Evolutionary conservation across 2,888 invertebrate genomes (phyloP), one percentile per base, ranked within the genome.

Genomic region (Steinernema hermaphroditum): DNA sequence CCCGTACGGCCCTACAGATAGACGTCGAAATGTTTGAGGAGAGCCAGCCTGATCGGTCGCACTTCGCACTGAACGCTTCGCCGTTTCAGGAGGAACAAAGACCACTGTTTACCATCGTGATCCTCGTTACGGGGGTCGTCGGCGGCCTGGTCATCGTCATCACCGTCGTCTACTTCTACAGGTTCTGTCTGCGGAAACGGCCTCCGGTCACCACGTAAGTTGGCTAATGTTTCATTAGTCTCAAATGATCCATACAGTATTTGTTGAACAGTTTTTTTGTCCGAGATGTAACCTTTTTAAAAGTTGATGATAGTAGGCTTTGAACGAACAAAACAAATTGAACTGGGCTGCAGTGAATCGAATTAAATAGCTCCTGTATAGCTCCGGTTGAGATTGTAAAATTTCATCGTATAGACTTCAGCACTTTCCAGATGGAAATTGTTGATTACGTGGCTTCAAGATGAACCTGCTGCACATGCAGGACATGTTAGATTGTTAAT

Each of bases 91-190:
- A 54, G 54, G 54, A 54, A 22, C 54, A 68, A 14, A 68, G 49
- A 54, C 71, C 49, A 71, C 71, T 50, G 29, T 54, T 71, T 49
- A 54, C 71, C 50, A 71, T 71, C 37, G 24, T 71, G 14, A 54
- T 82, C 34, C 78, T 81, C 73, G 77, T 82, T 57, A 77, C 76
- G 74, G 82, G 82, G 75, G 82, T 82, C 77, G 81, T 80, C 81
- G 82, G 82, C 74, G 82, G 81, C 72, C 76, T 82, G 76, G 75
- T 77, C 76, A 78, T 80, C 75, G 82, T 82, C 77, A 81, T 82
- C 75, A 77, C 80, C 71, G 81, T 80, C 72, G 80, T 82, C 74
- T 82, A 81, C 76, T 77, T 82, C 75, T 82, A 82, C 74, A 76
- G 80, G 50, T 80, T 78, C 74, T 82, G 82, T 75, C 75, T 82